These are phyloP conservation scores for Serripes groenlandicus DNA, from an alignment of 2,888 invertebrate genomes.

Conservation along the genomic window DNA sequence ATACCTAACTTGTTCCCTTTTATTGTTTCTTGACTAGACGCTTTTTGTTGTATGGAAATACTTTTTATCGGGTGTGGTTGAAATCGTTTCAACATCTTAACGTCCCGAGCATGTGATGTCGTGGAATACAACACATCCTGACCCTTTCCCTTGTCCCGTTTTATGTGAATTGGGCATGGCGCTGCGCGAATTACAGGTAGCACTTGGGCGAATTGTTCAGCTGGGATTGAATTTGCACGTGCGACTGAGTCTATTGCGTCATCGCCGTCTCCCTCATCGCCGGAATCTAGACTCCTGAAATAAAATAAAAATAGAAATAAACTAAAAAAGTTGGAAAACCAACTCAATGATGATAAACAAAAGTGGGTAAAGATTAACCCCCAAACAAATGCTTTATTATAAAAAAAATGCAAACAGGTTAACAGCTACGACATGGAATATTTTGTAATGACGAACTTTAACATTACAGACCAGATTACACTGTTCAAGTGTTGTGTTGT, in stretches of 20 bases:
- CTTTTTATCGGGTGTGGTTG: conserved; percentile 50
- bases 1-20: conserved; percentile 41
- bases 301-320: neutral
- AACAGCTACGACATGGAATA: too few relatives aligned
- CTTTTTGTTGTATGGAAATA: conserved; percentile 45
- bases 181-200: conserved; percentile 74
- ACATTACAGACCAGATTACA: too few relatives aligned
- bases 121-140: conserved; percentile 51
- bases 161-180: conserved; percentile 73
- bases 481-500: too few relatives aligned
- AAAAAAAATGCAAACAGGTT: too few relatives aligned
- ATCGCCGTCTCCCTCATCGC: conserved; percentile 52
- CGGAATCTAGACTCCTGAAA: conserved; percentile 71
- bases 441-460: too few relatives aligned
- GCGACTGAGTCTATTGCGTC: conserved; percentile 74
- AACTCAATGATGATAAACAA: too few relatives aligned
- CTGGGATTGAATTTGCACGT: conserved; percentile 68
- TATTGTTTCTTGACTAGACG: conserved; percentile 35
- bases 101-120: conserved; percentile 48
- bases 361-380: too few relatives aligned
- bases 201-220: conserved; percentile 58
- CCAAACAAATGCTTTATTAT: too few relatives aligned
- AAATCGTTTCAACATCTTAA: conserved; percentile 35
- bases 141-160: conserved; percentile 52
- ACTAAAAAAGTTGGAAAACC: too few relatives aligned